Evolutionary conservation across 2,113 vertebrate species (phyloP), one percentile per base, ranked within the genome.

Genomic region (Psilopsiagon aymara): DNA sequence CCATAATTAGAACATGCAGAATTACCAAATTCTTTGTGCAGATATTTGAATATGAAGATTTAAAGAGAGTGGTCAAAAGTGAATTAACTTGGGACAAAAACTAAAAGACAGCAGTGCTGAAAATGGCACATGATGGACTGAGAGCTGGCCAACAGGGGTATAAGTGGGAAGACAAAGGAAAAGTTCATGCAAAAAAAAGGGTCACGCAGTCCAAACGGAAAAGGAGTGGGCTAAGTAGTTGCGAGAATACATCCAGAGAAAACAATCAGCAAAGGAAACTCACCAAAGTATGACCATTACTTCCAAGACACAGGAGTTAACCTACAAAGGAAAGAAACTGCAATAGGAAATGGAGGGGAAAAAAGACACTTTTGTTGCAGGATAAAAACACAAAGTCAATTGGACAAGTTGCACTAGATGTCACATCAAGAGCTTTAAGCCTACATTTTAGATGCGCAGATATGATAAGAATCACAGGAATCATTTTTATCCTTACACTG

Each of bases 41-140:
- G 2, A 44, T 10, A 6, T 47, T 62, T 51, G 16, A 81, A 73
- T 5, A 28, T 13, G 21, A 91, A 81, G 35, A 78, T 70, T 47
- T 62, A 68, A 47, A 0, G 0, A n/a, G 27, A 62, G 37, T 2
- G 6, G 31, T 10, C 11, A 47, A 15, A 1, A 2, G 44, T 41
- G 43, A 17, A 69, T 67, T 21, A 83, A 66, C 10, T 69, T 8
- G 28, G 7, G 11, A 7, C 17, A 33, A 29, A 11, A 10, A 10
- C 0, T 13, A 35, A 67, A 39, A 35, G 9, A 10, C 21, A 78
- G 33, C 16, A 53, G 35, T 53, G 6, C 15, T 89, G 69, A 87
- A 70, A 92, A 78, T 24, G 9, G 11, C 19, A 14, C 1, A 1
- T 15, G 49, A 41, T 35, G 25, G 31, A 82, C 12, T 24, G n/a